These are phyloP conservation scores for Andrena bicolor DNA, from an alignment of 2,888 invertebrate genomes.

Conservation along the genomic window DNA sequence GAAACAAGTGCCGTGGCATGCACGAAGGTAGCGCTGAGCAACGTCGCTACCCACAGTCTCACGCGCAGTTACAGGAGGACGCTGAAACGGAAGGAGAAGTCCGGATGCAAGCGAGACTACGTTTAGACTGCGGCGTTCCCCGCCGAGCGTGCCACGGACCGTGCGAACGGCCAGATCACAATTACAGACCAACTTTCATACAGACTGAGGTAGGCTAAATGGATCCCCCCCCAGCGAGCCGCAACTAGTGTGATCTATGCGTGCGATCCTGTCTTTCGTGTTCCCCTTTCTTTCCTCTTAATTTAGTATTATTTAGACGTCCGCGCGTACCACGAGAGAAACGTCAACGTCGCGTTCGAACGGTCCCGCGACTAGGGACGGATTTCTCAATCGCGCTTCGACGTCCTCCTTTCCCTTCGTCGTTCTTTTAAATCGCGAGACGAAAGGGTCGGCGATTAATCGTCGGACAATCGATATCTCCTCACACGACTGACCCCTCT, in stretches of 20 bases:
- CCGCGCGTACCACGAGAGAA: conserved; percentile 7
- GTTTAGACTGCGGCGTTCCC: conserved; percentile 72
- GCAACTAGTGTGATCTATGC: conserved; percentile 46
- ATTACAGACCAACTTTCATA: conserved; percentile 69
- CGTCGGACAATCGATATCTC: conserved; percentile 33
- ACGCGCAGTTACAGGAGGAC: conserved; percentile 83
- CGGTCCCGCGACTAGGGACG: background rate
- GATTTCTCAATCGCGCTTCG: background rate
- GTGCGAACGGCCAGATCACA: conserved; percentile 63
- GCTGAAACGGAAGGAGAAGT: conserved; percentile 76
- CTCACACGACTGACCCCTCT: conserved; percentile 37
- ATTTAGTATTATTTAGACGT: conserved; percentile 56
- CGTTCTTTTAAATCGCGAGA: conserved; percentile 18
- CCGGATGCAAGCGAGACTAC: conserved; percentile 78
- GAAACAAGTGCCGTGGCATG: conserved; percentile 84
- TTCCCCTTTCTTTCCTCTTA: background rate
- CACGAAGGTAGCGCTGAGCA: conserved; percentile 82
- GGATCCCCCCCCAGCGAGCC: conserved; percentile 56
- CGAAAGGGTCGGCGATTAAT: conserved; percentile 37
- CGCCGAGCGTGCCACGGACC: conserved; percentile 78
- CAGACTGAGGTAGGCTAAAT: conserved; percentile 73
- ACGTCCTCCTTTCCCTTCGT: conserved; percentile 1
- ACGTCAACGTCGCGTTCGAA: conserved; percentile 16
- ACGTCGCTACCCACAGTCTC: conserved; percentile 83
- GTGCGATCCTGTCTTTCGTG: conserved; percentile 29